Percentiles rank a stretch among this genome's conserved stretches.
Evolutionary conservation across 1,140 invertebrate species (phyloP).

Genomic region (Zaprionus ornatus): DNA sequence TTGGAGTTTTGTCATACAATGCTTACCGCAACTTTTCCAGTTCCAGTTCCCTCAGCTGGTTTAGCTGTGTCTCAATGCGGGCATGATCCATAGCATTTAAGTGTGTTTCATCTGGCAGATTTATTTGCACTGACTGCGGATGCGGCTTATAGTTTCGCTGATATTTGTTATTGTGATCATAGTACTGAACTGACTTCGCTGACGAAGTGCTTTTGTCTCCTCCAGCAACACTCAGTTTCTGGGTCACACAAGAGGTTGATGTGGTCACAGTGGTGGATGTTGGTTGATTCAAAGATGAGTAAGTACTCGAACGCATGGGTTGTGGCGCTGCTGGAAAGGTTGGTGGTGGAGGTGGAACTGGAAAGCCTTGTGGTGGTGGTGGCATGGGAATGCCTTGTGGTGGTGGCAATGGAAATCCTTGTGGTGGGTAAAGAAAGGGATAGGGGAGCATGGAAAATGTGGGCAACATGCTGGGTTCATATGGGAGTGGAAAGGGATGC

Average conservation of each 20-base stretch:
- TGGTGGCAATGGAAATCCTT: background rate
- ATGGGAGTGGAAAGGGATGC: constrained; percentile 17
- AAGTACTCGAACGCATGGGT: background rate
- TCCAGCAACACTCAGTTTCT: constrained; percentile 2
- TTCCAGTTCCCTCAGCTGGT: constrained; percentile 54
- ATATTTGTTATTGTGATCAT: constrained; percentile 78
- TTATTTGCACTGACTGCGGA: constrained; percentile 44
- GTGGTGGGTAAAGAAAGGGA: constrained; percentile 10
- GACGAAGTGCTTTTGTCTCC: background rate
- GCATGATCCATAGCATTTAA: constrained; percentile 73
- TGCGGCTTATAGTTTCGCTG: constrained; percentile 57
- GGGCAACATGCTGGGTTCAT: constrained; percentile 17
- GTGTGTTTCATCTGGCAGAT: constrained; percentile 31
- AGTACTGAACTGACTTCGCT: constrained; percentile 62
- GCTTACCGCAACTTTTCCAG: constrained; percentile 52
- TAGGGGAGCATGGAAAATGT: constrained; percentile 48
- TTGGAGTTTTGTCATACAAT: background rate
- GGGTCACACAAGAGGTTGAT: constrained; percentile 24
- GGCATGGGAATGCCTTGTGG: background rate
- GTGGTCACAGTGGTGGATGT: constrained; percentile 29
- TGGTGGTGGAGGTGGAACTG: background rate
- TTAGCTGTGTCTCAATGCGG: constrained; percentile 55
- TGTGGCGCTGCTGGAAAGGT: background rate
- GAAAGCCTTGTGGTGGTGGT: background rate
- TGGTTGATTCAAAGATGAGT: background rate